Evolutionary conservation across 2,888 invertebrate species (phyloP).

Genomic region (Hyles lineata): DNA sequence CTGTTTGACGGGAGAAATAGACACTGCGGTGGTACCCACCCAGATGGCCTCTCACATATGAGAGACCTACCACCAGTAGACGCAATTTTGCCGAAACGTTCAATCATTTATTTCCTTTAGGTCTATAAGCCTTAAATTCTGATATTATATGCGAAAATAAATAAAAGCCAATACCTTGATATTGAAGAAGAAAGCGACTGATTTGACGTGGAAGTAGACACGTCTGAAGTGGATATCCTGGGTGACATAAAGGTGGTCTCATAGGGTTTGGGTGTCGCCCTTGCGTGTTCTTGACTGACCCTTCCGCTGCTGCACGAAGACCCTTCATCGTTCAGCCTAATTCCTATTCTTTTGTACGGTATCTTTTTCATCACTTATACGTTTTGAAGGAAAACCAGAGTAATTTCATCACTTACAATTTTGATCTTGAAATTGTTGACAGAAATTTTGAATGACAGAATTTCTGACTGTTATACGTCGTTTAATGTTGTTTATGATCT

Average conservation of each 20-base stretch:
- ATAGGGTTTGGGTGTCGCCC: constrained; percentile 32
- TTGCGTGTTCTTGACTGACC: constrained; percentile 45
- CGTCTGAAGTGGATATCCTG: constrained; percentile 36
- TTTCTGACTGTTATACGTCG: too few species aligned
- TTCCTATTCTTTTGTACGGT: constrained; percentile 14
- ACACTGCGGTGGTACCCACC: too few species aligned
- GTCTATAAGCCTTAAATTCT: too few species aligned
- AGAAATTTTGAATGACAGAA: constrained; percentile 36
- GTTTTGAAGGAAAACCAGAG: too few species aligned
- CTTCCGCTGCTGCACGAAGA: constrained; percentile 31
- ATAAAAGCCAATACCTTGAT: constrained; percentile 44
- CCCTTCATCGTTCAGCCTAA: constrained; percentile 26
- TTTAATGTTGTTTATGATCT: not conserved
- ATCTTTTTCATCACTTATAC: constrained; percentile 31
- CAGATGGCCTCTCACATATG: too few species aligned
- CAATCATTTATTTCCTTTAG: too few species aligned
- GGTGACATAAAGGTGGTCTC: constrained; percentile 34
- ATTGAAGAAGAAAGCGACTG: constrained; percentile 48
- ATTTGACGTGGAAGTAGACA: constrained; percentile 36
- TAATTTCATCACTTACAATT: constrained; percentile 33
- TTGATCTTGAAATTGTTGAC: constrained; percentile 31
- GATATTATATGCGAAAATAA: not conserved
- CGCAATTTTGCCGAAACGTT: too few species aligned
- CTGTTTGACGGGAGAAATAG: too few species aligned
- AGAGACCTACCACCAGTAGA: too few species aligned